Evolutionary conservation across 2,888 invertebrate species (phyloP), one percentile per base, ranked within the genome.

Genomic region (Hymenopus coronatus): DNA sequence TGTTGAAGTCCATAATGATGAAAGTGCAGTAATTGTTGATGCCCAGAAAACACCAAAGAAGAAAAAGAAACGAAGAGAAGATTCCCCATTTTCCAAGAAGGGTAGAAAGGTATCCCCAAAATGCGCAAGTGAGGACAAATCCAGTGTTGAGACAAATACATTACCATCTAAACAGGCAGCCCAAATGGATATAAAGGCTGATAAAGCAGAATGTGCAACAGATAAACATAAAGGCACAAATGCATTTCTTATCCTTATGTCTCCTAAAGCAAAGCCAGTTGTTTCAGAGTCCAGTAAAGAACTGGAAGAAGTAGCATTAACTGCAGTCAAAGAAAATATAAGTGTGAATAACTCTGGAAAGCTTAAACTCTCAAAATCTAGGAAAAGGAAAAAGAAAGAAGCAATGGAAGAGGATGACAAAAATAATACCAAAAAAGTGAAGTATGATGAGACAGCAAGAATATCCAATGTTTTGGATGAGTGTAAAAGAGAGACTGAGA

Each of bases 401-500:
- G 87, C 70, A 27, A 54, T 90, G 33, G 90, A 88, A 87, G 33
- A 84, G 14, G 89, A 70, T 88, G 87, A 25, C 30, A 46, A 46
- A 82, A 89, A 88, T 84, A 83, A n/a, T 14, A 82, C 8, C 12
- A 87, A 87, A 40, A 40, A 83, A 84, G 83, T 46, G 83, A 33
- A 90, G 30, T 25, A 30, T 28, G 7, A 4, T 70, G 12, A 70
- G 15, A 30, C 20, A 33, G 8, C 83, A 33, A 9, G 25, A 33
- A 83, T 20, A 20, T 33, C 27, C 46, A 46, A 81, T 9, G 2
- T 40, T 12, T 40, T 40, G 20, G 25, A 28, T 28, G 54, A 33
- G 14, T n/a, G 28, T 46, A 88, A 84, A 85, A 82, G n/a, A 28
- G 28, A 89, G 4, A 46, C 86, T 81, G 88, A 89, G n/a, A 86